Base-by-base conservation (phyloP, 2,113 vertebrate species). In the Miniopterus natalensis region DNA sequence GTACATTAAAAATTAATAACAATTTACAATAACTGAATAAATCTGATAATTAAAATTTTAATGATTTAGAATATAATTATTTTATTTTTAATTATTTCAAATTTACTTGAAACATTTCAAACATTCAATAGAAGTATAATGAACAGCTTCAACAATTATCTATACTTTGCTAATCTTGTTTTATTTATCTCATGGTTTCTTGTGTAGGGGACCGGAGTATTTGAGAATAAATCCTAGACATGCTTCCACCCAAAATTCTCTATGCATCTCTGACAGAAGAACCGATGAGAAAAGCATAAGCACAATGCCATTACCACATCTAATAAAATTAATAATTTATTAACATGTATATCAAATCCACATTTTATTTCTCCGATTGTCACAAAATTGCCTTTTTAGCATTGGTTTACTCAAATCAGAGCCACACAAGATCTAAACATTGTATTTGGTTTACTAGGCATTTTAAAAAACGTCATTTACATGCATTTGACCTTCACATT, bases 101-200 rank as follows among this genome's bases (percentile, higher is more conserved):
- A 90, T 70, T 65, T 57, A 73, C 84, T 79, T 14, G 45, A 92
- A 95, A 77, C 61, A 89, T 86, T 90, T 81, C 45, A 96, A 89
- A 8, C 47, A 95, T 85, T 90, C 36, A 71, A 42, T 29, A 80
- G 85, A 74, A 89, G 49, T 75, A 53, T 79, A 61, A 85, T 25
- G 31, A 77, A 89, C 20, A 84, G 49, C 8, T 84, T 91, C 70
- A 61, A 55, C 1, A 57, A 73, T 55, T 45, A 74, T n/a, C 55
- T 23, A 61, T 11, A 61, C 55, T 95, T 90, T 61, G 53, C 68
- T 81, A 75, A 80, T 61, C n/a, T 95, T 61, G n/a, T 75, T 95
- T 92, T 90, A 79, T 55, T 92, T 92, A 80, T 47, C 59, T 85
- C 45, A 20, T 86, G 5, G 1, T 73, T 78, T 70, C 75, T 23